phyloP scores from a whole-genome alignment of 37 sponge, comb jelly and placozoan genomes.

The Spongia lamella region DNA sequence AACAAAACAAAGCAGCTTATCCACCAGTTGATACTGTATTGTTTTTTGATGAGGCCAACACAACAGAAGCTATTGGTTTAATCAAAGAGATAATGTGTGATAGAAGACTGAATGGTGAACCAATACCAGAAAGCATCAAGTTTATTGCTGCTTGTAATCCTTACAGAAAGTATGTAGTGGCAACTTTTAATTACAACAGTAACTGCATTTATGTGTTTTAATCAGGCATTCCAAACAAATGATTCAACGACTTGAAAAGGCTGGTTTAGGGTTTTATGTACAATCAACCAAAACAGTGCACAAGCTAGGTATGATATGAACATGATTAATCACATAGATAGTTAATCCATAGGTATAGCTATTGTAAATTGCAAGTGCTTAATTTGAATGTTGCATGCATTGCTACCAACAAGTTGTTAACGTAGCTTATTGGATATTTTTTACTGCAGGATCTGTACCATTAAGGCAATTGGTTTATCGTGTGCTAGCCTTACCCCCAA shows the following conservation, averaged over 20 bases:
- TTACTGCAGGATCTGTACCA: conserved; percentile 69
- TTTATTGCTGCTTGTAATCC: conserved; percentile 96
- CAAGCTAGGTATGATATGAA: conserved; percentile 13
- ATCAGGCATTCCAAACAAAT: conserved; percentile 66
- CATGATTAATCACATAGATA: no score
- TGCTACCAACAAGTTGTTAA: no score
- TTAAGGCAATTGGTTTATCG: conserved; percentile 94
- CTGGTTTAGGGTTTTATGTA: conserved; percentile 73
- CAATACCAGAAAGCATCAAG: conserved; percentile 56
- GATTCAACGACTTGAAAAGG: conserved; percentile 65
- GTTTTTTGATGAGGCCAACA: conserved; percentile 97
- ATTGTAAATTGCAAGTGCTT: no score
- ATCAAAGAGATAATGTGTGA: conserved; percentile 97
- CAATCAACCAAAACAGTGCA: conserved; percentile 31
- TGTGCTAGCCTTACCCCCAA: conserved; percentile 90
- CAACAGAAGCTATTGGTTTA: conserved; percentile 84
- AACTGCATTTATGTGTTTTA: background rate
- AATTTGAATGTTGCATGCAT: no score
- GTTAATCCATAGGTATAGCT: no score
- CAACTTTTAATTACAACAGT: background rate
- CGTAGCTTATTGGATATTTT: no score
- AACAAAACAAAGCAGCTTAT: conserved; percentile 5
- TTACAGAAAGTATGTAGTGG: conserved; percentile 53
- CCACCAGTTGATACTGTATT: conserved; percentile 68
- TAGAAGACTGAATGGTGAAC: conserved; percentile 57